phyloP scores from a whole-genome alignment of 2,888 invertebrate species.

The Apodemia mormo region DNA sequence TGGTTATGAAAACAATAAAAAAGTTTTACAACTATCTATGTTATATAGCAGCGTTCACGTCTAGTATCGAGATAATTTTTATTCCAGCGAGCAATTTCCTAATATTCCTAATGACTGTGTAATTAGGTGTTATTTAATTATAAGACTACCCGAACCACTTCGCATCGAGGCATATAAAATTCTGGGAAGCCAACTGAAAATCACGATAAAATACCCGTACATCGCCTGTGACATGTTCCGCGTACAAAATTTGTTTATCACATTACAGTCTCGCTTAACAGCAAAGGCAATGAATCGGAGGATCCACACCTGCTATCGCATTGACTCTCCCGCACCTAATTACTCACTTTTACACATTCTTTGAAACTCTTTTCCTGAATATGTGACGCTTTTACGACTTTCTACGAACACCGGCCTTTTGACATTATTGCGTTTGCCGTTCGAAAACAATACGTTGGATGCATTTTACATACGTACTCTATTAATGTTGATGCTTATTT shows the following conservation, averaged over 20 bases:
- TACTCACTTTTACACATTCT: conserved; percentile 31
- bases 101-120: no score
- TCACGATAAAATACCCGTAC: background rate
- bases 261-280: conserved; percentile 45
- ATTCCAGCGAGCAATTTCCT: no score
- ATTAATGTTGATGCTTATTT: background rate
- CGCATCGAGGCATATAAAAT: no score
- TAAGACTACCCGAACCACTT: no score
- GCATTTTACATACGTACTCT: background rate
- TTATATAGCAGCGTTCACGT: no score
- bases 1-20: no score
- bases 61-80: no score
- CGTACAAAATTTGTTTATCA: conserved; percentile 51
- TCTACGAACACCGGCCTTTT: conserved; percentile 17
- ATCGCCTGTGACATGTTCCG: conserved; percentile 8
- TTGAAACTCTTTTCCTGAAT: conserved; percentile 24
- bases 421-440: conserved; percentile 12
- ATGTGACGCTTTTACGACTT: conserved; percentile 18
- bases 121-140: no score
- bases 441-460: conserved; percentile 10
- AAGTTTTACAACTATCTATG: no score
- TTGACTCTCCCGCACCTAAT: conserved; percentile 35
- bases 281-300: conserved; percentile 51
- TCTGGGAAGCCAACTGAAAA: no score
- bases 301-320: conserved; percentile 55